Conservation (phyloP, 1,140 invertebrate species). For the Pogonus chalceus region DNA sequence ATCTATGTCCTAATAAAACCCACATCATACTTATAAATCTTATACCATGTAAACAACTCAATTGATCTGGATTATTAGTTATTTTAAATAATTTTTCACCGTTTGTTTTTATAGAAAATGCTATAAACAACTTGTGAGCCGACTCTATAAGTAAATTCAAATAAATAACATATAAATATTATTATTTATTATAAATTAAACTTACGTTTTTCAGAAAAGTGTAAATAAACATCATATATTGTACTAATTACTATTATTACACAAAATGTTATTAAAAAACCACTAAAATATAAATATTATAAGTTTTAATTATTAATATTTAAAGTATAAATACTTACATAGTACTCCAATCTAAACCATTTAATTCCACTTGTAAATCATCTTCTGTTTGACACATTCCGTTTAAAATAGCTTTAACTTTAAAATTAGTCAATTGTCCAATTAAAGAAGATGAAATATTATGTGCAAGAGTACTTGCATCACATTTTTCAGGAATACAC, state of each 20-base stretch:
- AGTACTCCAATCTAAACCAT: neutral
- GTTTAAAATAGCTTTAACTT: neutral
- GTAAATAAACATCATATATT: neutral
- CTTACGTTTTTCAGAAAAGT: neutral
- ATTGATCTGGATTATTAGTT: conserved; percentile 17
- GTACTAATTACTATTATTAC: neutral
- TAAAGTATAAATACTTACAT: too few relatives aligned
- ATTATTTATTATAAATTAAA: too few relatives aligned
- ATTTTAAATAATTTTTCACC: conserved; percentile 17
- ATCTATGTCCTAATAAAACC: conserved; percentile 28
- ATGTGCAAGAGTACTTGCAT: neutral
- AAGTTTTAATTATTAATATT: too few relatives aligned
- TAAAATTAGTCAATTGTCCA: neutral
- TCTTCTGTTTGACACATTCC: neutral
- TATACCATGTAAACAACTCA: conserved; percentile 28
- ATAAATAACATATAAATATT: too few relatives aligned
- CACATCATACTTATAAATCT: conserved; percentile 29
- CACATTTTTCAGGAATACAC: neutral
- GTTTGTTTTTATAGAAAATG: conserved; percentile 21
- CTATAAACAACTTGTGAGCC: conserved; percentile 12
- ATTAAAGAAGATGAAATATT: neutral
- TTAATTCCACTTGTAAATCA: neutral
- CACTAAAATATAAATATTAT: neutral
- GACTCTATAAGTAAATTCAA: conserved; percentile 14
- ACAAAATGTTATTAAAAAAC: neutral